These are phyloP conservation scores for Mythimna impura DNA, from an alignment of 2,888 invertebrate genomes.

Conservation along the genomic window DNA sequence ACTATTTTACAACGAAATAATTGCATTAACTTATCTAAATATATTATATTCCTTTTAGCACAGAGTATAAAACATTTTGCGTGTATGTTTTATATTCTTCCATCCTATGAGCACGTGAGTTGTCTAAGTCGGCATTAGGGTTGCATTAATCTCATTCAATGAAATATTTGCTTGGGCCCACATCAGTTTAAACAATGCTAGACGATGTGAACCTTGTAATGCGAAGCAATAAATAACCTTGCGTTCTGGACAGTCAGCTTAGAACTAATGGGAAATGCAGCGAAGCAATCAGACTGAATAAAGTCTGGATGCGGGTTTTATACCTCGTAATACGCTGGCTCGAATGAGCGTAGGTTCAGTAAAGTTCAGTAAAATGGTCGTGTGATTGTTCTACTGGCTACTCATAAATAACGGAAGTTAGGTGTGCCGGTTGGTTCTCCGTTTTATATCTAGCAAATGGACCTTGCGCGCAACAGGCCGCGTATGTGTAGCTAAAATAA, in stretches of 20 bases:
- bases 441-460: conserved; percentile 21
- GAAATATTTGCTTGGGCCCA: neutral
- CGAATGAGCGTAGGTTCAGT: conserved; percentile 18
- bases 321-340: neutral
- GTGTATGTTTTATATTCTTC: neutral
- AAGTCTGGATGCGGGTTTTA: neutral
- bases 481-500: neutral
- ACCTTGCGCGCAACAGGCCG: neutral
- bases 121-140: neutral
- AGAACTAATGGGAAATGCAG: neutral
- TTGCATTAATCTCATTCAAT: neutral
- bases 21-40: conserved; percentile 48
- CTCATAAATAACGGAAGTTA: conserved; percentile 33
- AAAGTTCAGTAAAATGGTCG: conserved; percentile 21
- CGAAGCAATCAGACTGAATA: neutral
- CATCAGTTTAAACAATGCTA: neutral
- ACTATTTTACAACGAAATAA: conserved; percentile 17
- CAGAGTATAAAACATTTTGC: neutral
- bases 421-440: neutral
- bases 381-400: conserved; percentile 14
- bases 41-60: conserved; percentile 6
- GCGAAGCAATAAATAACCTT: neutral
- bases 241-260: neutral
- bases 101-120: neutral
- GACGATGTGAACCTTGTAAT: neutral